Evolutionary conservation across 2,113 vertebrate genomes (phyloP), one percentile per base, ranked within the genome.

Genomic region (Nycticorax nycticorax): DNA sequence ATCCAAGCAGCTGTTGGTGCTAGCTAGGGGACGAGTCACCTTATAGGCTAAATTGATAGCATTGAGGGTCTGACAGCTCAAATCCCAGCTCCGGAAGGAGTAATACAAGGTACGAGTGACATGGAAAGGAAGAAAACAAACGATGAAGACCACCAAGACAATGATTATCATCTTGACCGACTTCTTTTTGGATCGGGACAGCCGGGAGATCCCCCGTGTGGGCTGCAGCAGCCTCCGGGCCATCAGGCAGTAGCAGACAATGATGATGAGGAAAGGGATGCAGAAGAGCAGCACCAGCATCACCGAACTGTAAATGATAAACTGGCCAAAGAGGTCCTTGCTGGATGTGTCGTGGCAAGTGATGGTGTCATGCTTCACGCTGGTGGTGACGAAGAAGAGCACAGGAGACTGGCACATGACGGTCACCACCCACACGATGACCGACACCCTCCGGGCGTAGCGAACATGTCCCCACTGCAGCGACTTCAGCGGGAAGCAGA

Each of bases 41-140:
- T 99, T 99, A 91, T 99, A 99, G n/a, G 98, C 99, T 81, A 99
- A 60, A 56, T 98, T 99, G 96, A 99, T 98, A 8, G 98, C 98
- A 2, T 99, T 97, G 72, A 99, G 97, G 41, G 98, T 97, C 48
- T 60, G 83, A n/a, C 99, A 99, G 96, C 98, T 99, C 55, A 99
- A 96, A 91, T 98, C 98, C 73, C 99, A 97, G 35, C 98, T 99
- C 74, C 99, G 97, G 92, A 99, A 99, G 75, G 97, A 98, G 95
- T 99, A 99, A 92, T 99, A 99, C 78, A 99, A 98, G 50, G 98
- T 99, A 27, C 99, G 98, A 26, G 99, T 99, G 95, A 99, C 93
- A 1, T 99, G 99, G 97, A 99, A 99, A 15, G 99, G 99, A 86
- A 99, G 98, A 84, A 99, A 99, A 90, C 99, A 99, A 41, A 99